A percentile compares a stretch with the other conserved stretches of the same genome.
These are phyloP conservation scores for Therioaphis trifolii DNA, from an alignment of 2,888 invertebrate genomes.

Conservation along the genomic window DNA sequence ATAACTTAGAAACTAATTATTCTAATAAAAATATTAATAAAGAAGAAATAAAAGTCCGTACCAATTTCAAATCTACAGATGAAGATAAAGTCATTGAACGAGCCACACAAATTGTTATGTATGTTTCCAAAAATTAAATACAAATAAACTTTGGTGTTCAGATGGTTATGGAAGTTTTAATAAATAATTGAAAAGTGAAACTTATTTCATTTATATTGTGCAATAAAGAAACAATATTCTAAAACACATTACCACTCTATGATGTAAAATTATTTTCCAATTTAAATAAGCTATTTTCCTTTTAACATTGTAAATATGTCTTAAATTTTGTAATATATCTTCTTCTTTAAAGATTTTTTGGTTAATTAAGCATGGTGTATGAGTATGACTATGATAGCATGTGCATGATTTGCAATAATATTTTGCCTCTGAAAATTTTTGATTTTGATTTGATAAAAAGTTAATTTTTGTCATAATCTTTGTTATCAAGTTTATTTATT, in stretches of 20 bases:
- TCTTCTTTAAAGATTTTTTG: neutral
- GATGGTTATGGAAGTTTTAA: conserved; percentile 31
- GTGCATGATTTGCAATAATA: conserved; percentile 47
- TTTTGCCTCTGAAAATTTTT: neutral
- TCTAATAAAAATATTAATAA: conserved; percentile 56
- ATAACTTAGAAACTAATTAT: conserved; percentile 40
- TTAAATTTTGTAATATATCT: neutral
- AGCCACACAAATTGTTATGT: conserved; percentile 89
- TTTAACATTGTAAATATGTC: conserved; percentile 28
- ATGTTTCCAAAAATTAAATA: conserved; percentile 70
- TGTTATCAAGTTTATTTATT: no score
- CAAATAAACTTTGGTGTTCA: conserved; percentile 36
- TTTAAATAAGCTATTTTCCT: neutral
- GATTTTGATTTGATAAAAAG: neutral
- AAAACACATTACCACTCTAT: neutral
- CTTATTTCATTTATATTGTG: conserved; percentile 15
- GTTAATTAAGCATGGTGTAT: conserved; percentile 28
- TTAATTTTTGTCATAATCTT: no score
- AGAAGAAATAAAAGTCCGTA: conserved; percentile 65
- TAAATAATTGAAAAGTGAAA: conserved; percentile 21
- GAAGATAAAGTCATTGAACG: conserved; percentile 85
- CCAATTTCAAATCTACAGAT: conserved; percentile 73
- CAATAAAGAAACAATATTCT: conserved; percentile 37
- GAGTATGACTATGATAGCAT: neutral
- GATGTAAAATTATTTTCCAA: conserved; percentile 10